phyloP scores from a whole-genome alignment of 2,888 invertebrate genomes.

The Rhogogaster chlorosoma region DNA sequence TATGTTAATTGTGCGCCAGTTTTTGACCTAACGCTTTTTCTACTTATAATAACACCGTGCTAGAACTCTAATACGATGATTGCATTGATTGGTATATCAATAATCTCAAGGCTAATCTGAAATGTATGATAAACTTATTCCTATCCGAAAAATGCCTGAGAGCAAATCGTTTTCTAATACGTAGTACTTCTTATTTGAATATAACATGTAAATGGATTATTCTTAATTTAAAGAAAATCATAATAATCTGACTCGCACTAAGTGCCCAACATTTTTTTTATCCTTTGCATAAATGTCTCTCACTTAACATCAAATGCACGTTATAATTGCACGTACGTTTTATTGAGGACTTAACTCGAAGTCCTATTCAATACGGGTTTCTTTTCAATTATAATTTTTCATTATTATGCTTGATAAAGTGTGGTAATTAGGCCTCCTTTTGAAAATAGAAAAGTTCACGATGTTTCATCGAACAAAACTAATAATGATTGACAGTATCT shows the following conservation, averaged over 20 bases:
- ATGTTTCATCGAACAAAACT: neutral
- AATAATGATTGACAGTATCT: neutral
- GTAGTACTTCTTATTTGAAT: slow-evolving; percentile 23
- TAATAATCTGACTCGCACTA: slow-evolving; percentile 1
- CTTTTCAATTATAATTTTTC: neutral
- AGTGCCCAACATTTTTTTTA: neutral
- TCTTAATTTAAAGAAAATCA: neutral
- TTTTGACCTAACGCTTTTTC: slow-evolving; percentile 11
- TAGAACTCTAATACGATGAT: slow-evolving; percentile 21
- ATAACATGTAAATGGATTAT: slow-evolving; percentile 21
- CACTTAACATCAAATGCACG: slow-evolving; percentile 10
- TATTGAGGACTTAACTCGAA: neutral
- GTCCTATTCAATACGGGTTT: neutral
- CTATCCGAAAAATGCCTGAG: slow-evolving; percentile 60
- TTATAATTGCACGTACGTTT: slow-evolving; percentile 3
- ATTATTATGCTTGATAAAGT: slow-evolving; percentile 1
- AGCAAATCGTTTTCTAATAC: slow-evolving; percentile 52
- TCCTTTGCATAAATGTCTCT: neutral
- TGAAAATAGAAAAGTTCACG: neutral
- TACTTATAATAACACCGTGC: slow-evolving; percentile 36
- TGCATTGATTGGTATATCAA: slow-evolving; percentile 25
- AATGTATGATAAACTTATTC: slow-evolving; percentile 60
- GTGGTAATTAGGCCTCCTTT: neutral
- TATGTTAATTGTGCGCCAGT: slow-evolving; percentile 30
- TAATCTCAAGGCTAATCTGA: slow-evolving; percentile 56